phyloP scores from a whole-genome alignment of 2,797 vertebrate genomes.

The Ptychadena robeensis region DNA sequence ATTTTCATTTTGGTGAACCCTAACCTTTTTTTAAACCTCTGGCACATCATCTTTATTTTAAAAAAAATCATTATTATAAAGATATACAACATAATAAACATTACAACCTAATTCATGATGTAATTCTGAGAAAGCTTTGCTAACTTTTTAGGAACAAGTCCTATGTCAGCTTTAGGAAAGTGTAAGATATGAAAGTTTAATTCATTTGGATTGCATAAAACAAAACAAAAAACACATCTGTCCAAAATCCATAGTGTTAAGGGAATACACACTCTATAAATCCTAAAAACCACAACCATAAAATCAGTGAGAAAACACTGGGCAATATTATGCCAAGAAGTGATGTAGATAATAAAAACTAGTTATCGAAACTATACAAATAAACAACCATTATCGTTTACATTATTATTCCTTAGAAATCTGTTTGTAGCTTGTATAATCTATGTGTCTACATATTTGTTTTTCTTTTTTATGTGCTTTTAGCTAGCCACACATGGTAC shows the following conservation, averaged over 20 bases:
- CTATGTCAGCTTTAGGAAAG: slow-evolving; percentile 5
- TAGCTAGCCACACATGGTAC: too few relatives aligned
- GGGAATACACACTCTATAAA: slow-evolving; percentile 27
- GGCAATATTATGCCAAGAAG: not conserved
- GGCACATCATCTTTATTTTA: too few relatives aligned
- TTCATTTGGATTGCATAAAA: slow-evolving; percentile 27
- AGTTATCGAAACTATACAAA: not conserved
- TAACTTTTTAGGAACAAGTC: not conserved
- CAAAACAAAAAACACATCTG: slow-evolving; percentile 5
- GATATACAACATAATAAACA: too few relatives aligned
- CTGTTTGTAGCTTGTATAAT: not conserved
- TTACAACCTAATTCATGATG: not conserved
- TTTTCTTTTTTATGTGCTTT: too few relatives aligned
- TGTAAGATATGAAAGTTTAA: slow-evolving; percentile 8
- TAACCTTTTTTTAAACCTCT: too few relatives aligned
- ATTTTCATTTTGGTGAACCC: too few relatives aligned
- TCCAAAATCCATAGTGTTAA: slow-evolving; percentile 22
- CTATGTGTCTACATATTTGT: too few relatives aligned
- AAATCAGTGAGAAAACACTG: slow-evolving; percentile 15
- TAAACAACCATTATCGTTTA: not conserved
- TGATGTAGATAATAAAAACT: not conserved
- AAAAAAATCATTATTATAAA: too few relatives aligned
- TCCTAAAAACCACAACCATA: slow-evolving; percentile 7
- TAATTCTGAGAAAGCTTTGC: not conserved
- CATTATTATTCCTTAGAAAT: not conserved